phyloP scores from a whole-genome alignment of 1,140 invertebrate species.

The Diuraphis noxia region DNA sequence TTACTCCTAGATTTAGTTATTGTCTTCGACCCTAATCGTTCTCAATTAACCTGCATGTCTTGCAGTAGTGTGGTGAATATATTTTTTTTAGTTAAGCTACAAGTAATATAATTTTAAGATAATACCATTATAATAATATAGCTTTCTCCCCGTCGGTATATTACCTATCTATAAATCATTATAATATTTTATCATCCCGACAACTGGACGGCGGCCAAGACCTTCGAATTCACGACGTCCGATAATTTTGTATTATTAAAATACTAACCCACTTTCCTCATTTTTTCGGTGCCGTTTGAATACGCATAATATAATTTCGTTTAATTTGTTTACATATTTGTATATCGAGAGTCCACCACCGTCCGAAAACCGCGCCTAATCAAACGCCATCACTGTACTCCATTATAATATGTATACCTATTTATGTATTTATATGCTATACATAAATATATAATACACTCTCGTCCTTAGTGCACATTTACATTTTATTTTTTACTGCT shows the following conservation, averaged over 20 bases:
- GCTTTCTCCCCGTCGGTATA: neutral
- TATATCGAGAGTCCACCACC: neutral
- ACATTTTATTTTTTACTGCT: neutral
- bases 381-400: neutral
- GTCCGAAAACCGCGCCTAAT: neutral
- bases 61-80: neutral
- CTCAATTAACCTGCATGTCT: neutral
- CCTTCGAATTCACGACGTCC: neutral
- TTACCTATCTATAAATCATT: neutral
- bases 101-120: neutral
- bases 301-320: neutral
- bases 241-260: neutral
- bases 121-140: neutral
- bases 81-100: neutral
- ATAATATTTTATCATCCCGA: neutral
- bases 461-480: neutral
- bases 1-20: neutral
- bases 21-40: neutral
- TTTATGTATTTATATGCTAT: neutral
- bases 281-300: neutral
- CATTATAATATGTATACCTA: neutral
- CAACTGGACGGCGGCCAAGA: neutral
- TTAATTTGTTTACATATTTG: neutral
- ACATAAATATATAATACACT: neutral
- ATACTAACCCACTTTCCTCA: conserved; percentile 38